Conservation (phyloP, 2,888 invertebrate species). For the Odontothrips loti region DNA sequence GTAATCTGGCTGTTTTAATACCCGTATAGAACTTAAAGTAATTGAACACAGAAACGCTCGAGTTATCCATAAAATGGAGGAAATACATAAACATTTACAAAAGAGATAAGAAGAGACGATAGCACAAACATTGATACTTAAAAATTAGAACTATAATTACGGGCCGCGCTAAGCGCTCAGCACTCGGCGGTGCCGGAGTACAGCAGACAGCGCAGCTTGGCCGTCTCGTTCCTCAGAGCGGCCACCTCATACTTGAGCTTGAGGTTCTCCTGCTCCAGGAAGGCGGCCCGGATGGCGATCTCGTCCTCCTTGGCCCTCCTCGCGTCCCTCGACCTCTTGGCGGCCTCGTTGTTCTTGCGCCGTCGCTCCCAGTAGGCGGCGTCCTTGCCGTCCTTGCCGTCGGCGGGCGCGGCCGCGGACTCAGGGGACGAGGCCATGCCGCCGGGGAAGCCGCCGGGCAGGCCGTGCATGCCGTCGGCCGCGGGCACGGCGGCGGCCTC, state of each 20-base stretch:
- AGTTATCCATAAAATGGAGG: too few species aligned
- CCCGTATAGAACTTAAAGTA: too few species aligned
- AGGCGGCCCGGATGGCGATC: constrained; percentile 81
- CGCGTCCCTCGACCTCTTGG: constrained; percentile 88
- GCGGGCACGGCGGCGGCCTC: constrained; percentile 39
- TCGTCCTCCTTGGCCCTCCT: constrained; percentile 87
- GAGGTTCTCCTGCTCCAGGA: constrained; percentile 82
- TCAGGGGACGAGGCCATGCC: constrained; percentile 34
- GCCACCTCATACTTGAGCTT: constrained; percentile 67
- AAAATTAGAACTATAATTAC: background rate
- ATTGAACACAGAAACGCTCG: too few species aligned
- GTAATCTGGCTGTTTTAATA: too few species aligned
- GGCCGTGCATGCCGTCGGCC: constrained; percentile 41
- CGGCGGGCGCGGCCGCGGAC: constrained; percentile 41
- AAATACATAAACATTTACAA: too few species aligned
- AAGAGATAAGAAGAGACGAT: too few species aligned
- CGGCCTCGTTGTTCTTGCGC: constrained; percentile 89
- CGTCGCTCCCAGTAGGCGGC: constrained; percentile 83
- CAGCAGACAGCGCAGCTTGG: constrained; percentile 54
- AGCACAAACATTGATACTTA: background rate
- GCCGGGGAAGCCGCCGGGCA: constrained; percentile 40
- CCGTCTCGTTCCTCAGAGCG: constrained; percentile 59
- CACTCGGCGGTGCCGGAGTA: constrained; percentile 38
- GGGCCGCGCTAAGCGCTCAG: background rate
- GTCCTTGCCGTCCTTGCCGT: constrained; percentile 54